Conservation (phyloP, 2,113 vertebrate genomes). For the Carollia perspicillata region DNA sequence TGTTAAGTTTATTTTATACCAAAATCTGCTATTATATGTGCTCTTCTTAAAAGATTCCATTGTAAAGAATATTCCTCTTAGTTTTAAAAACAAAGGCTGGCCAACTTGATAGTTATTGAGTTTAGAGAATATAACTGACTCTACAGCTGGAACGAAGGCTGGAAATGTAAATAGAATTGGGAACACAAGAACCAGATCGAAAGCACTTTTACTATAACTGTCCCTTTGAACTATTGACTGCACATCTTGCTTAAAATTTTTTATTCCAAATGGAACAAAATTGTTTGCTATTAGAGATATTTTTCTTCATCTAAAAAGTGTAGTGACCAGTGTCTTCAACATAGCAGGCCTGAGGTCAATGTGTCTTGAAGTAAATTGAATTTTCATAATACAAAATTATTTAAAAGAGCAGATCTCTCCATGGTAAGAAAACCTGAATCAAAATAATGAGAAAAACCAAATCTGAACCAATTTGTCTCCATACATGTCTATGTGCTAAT, state of each 20-base stretch:
- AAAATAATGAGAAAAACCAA: background rate
- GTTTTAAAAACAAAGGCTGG: constrained; percentile 44
- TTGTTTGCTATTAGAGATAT: constrained; percentile 9
- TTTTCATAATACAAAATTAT: background rate
- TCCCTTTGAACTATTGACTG: constrained; percentile 18
- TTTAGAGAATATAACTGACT: background rate
- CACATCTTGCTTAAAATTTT: constrained; percentile 1
- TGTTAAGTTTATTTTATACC: constrained; percentile 13
- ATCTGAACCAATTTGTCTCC: background rate
- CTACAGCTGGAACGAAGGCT: background rate
- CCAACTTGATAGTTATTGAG: background rate
- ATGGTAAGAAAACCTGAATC: background rate
- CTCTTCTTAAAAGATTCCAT: background rate
- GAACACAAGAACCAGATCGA: background rate
- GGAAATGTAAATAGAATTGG: constrained; percentile 2
- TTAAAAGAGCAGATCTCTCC: background rate
- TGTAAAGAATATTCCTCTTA: constrained; percentile 11
- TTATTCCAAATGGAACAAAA: constrained; percentile 1
- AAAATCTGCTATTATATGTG: background rate
- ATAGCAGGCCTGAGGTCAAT: background rate
- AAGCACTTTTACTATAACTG: background rate
- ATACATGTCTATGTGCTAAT: background rate
- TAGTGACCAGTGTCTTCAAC: background rate
- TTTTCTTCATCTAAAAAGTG: constrained; percentile 1
- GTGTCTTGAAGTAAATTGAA: constrained; percentile 28